Base-by-base conservation (phyloP, 2,113 vertebrate genomes). In the Willisornis vidua region DNA sequence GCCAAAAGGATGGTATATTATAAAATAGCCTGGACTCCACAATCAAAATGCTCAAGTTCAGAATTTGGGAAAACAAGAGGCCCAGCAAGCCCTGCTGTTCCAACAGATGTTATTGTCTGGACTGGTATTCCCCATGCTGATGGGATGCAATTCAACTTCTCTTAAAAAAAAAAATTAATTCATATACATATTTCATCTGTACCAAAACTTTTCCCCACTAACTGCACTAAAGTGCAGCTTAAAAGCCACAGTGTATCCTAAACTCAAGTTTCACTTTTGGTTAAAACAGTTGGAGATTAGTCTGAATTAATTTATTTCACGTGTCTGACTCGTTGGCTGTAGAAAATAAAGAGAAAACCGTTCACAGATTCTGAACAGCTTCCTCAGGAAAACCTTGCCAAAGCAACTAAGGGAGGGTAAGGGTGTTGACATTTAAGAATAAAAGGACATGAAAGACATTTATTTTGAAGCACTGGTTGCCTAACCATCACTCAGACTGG, bases 301-400 rank as follows among this genome's bases (percentile, higher is more conserved):
- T 39, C 25, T n/a, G 35, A 20, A 25, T 29, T 51, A 48, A 54
- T 67, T 79, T 0, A 18, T 45, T 82, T 74, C 12, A 43, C 2
- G 8, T 29, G 43, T 24, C 39, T 82, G 55, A 28, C 3, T 20
- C 28, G 3, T 1, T 5, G 2, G 17, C 3, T 55, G 2, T n/a
- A 26, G 49, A 57, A 95, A 89, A 63, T 11, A 43, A 55, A 82
- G 28, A 67, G 45, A 45, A 28, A 88, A 68, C 10, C 1, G 0
- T 15, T 62, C 49, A 35, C 3, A 17, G 66, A 51, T 67, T 90
- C 37, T 54, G 25, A 92, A 37, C 8, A 13, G 25, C 29, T 86
- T 92, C 58, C 76, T 55, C 55, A 29, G 9, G 52, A 25, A 78
- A 79, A 39, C 14, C 14, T 75, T 67, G 17, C 17, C 58, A 71